Evolutionary conservation across 2,113 vertebrate species (phyloP).

Genomic region (Danionella cerebrum): DNA sequence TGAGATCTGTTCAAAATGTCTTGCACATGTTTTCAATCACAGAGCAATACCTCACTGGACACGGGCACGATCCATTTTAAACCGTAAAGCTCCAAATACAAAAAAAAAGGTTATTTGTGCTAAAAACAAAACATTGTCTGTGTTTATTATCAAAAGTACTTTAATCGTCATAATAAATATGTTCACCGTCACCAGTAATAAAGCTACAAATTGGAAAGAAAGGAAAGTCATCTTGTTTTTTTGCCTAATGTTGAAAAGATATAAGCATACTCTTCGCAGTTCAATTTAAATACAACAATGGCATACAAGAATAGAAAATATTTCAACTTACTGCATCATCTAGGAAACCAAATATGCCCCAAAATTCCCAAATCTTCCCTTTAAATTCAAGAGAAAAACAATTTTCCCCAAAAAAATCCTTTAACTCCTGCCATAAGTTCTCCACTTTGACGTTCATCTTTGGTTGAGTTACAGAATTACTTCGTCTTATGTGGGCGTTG

Average conservation of each 20-base stretch:
- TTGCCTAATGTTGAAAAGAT: neutral
- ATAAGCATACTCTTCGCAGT: too few species aligned
- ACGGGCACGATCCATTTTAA: neutral
- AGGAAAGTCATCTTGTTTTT: neutral
- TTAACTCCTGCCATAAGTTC: too few species aligned
- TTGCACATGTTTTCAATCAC: constrained; percentile 32
- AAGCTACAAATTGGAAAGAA: neutral
- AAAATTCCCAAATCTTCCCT: too few species aligned
- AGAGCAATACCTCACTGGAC: constrained; percentile 17
- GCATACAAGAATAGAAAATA: neutral
- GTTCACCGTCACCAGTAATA: constrained; percentile 11
- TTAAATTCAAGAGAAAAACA: too few species aligned
- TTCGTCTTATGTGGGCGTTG: too few species aligned
- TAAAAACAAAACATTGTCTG: neutral
- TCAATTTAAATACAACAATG: too few species aligned
- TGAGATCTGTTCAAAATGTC: constrained; percentile 42
- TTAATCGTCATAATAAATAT: constrained; percentile 62
- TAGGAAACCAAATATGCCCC: too few species aligned
- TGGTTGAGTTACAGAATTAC: too few species aligned
- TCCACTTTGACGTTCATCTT: too few species aligned
- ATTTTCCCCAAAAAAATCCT: too few species aligned
- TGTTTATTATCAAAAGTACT: constrained; percentile 44
- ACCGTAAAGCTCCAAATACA: neutral
- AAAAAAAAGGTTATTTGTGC: neutral
- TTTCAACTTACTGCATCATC: neutral